Base-by-base conservation (phyloP, 2,797 vertebrate genomes). In the Rhinoraja longicauda region DNA sequence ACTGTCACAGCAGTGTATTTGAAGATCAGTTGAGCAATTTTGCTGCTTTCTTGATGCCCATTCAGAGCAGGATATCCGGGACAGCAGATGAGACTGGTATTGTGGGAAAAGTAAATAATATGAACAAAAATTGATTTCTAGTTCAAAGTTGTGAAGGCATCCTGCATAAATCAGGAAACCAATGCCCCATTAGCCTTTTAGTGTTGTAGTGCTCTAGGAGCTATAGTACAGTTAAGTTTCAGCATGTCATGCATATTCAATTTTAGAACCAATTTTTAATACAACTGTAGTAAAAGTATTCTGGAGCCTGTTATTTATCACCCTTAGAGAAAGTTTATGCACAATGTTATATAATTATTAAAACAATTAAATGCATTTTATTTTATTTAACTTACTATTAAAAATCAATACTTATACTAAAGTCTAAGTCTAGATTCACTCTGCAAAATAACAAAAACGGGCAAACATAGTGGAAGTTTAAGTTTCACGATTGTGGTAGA, bases 51-150 rank as follows among this genome's bases (percentile, higher is more conserved):
- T 10, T 92, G 26, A 75, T 91, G 19, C 9, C 67, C 67, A 32
- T 10, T 59, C 36, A 91, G 67, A 45, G 19, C 67, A 91, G 67
- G 67, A 91, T 91, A 91, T 91, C 88, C 36, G 24, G 64, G 88
- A 53, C 88, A 91, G 39, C 88, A 91, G 32, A 91, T 39, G 88
- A 70, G 67, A 91, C 36, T 8, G 67, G 36, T 73, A 36, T 12
- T 45, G 1, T 92, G 70, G 70, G 72, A 92, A 73, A 73, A 53
- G 70, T 91, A 39, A 91, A 72, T 73, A 73, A 73, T 72, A 92
- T 36, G 59, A 92, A 92, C 70, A 73, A 73, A 59, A 73, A 92
- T 39, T 73, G 39, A 53, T 53, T 29, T 72, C 24, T 0, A 29
- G 26, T 53, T 92, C 70, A 92, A 45, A 92, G 32, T 29, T 45